A percentile compares a stretch with the other conserved stretches of the same genome.
These are phyloP conservation scores for Rhagonycha lutea DNA, from an alignment of 2,888 invertebrate species.

Conservation along the genomic window DNA sequence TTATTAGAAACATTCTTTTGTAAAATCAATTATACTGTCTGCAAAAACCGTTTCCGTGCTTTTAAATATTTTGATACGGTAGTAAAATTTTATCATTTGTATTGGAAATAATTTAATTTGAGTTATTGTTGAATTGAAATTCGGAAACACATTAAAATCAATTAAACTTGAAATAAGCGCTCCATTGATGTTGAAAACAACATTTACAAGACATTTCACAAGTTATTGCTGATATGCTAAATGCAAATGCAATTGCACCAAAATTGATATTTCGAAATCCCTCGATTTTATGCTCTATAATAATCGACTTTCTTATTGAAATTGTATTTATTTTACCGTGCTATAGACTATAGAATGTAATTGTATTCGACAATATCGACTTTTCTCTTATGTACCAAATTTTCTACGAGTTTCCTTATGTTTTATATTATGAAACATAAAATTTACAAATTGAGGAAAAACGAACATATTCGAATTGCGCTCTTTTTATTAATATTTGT, in stretches of 20 bases:
- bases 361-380: not conserved
- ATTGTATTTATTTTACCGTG: not conserved
- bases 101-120: not conserved
- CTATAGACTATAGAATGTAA: not conserved
- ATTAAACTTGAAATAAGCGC: not conserved
- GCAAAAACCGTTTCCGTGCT: not conserved
- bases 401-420: not conserved
- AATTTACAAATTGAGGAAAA: not conserved
- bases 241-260: not conserved
- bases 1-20: not conserved
- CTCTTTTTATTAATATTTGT: not conserved
- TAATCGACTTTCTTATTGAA: not conserved
- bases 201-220: not conserved
- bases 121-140: not conserved
- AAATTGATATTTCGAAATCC: not conserved
- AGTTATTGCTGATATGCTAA: not conserved
- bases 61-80: not conserved
- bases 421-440: not conserved
- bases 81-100: not conserved
- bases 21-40: not conserved
- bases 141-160: not conserved
- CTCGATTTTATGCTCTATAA: not conserved
- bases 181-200: not conserved
- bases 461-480: not conserved
- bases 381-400: not conserved